Evolutionary conservation across 1,140 invertebrate genomes (phyloP).

Genomic region (Anastrepha ludens): DNA sequence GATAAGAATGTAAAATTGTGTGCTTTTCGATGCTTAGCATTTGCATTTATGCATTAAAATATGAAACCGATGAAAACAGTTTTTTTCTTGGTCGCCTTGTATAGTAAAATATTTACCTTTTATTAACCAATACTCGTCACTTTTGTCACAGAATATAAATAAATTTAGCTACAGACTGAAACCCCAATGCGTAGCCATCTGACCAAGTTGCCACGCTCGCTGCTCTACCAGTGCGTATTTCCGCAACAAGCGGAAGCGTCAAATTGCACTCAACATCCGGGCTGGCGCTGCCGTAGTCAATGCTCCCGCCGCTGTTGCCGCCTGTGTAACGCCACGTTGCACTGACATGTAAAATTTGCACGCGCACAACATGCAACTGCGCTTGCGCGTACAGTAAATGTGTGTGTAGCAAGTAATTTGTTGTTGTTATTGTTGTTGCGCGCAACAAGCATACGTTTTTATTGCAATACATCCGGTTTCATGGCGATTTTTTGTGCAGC

Average conservation of each 20-base stretch:
- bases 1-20: no score
- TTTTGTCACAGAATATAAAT: background rate
- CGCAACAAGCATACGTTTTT: slow-evolving; percentile 40
- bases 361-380: slow-evolving; percentile 5
- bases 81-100: no score
- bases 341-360: background rate
- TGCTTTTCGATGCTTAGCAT: no score
- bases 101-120: no score
- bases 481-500: background rate
- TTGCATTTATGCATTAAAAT: no score
- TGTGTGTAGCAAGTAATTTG: background rate
- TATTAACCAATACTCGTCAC: no score
- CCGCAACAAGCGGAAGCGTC: slow-evolving; percentile 48
- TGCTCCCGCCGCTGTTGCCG: slow-evolving; percentile 6
- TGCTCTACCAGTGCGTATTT: slow-evolving; percentile 12
- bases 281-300: background rate
- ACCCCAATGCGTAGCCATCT: background rate
- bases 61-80: no score
- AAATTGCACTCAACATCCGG: slow-evolving; percentile 42
- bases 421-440: slow-evolving; percentile 18
- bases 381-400: background rate
- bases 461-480: slow-evolving; percentile 4
- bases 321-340: background rate
- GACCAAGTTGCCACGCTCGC: background rate
- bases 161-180: background rate